Conservation (phyloP, 2,797 vertebrate genomes). For the Triplophysa yarkandensis region DNA sequence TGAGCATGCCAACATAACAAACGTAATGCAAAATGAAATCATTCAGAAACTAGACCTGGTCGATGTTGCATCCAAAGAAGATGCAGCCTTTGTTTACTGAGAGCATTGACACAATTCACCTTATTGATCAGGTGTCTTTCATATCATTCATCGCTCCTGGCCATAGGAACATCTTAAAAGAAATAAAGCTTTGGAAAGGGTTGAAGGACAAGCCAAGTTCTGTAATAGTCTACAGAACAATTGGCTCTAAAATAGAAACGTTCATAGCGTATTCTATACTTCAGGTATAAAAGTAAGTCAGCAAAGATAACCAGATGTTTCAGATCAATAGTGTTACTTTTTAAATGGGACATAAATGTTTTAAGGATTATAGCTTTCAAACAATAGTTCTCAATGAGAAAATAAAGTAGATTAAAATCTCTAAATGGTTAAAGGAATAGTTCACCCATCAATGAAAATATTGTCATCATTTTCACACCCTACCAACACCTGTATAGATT, state of each 20-base stretch:
- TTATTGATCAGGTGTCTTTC: conserved; percentile 51
- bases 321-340: neutral
- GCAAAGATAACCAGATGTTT: neutral
- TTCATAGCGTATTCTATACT: neutral
- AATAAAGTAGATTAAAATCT: too few species aligned
- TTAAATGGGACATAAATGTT: neutral
- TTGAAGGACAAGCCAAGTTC: conserved; percentile 20
- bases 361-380: too few species aligned
- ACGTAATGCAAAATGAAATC: conserved; percentile 31
- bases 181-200: conserved; percentile 4
- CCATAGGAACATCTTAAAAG: conserved; percentile 25
- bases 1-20: conserved; percentile 1
- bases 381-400: too few species aligned
- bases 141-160: conserved; percentile 32
- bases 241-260: neutral
- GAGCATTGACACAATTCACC: conserved; percentile 19
- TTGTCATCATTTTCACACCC: too few species aligned
- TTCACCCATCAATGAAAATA: neutral
- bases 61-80: conserved; percentile 9
- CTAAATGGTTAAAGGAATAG: too few species aligned
- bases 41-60: conserved; percentile 1
- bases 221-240: neutral
- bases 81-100: conserved; percentile 46
- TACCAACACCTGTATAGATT: too few species aligned
- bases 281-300: neutral